A percentile compares a stretch with the other conserved stretches of the same genome.
Evolutionary conservation across 1,140 invertebrate species (phyloP).

Genomic region (Bombus soroeensis): DNA sequence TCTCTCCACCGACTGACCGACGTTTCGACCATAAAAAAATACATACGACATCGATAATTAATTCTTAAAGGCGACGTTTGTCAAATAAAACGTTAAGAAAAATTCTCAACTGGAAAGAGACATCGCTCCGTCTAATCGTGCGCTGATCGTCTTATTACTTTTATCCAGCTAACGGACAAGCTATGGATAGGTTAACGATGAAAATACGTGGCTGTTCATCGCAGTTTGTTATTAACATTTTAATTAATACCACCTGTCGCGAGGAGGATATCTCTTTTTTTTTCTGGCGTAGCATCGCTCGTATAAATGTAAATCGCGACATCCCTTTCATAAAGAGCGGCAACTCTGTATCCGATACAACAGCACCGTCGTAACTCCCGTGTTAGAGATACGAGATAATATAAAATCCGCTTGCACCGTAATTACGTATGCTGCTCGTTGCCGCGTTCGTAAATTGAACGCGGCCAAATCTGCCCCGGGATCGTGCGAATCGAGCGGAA

Average conservation of each 20-base stretch:
- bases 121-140: too few relatives aligned
- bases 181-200: conserved; percentile 6
- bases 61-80: too few relatives aligned
- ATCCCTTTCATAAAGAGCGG: conserved; percentile 34
- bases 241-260: conserved; percentile 36
- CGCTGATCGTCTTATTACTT: too few relatives aligned
- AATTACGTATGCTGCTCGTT: conserved; percentile 39
- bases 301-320: conserved; percentile 52
- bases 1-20: too few relatives aligned
- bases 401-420: conserved; percentile 37
- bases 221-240: conserved; percentile 35
- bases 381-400: conserved; percentile 26
- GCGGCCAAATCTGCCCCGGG: not conserved
- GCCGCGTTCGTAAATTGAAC: conserved; percentile 3
- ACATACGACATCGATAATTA: too few relatives aligned
- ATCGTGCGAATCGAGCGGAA: conserved; percentile 17
- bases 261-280: not conserved
- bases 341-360: conserved; percentile 26
- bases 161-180: too few relatives aligned
- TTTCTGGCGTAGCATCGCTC: not conserved
- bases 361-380: not conserved
- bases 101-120: too few relatives aligned
- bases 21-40: too few relatives aligned
- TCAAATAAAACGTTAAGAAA: too few relatives aligned
- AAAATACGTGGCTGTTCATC: not conserved